Evolutionary conservation across 2,888 invertebrate species (phyloP), one percentile per base, ranked within the genome.

Genomic region (Phengaris arion): DNA sequence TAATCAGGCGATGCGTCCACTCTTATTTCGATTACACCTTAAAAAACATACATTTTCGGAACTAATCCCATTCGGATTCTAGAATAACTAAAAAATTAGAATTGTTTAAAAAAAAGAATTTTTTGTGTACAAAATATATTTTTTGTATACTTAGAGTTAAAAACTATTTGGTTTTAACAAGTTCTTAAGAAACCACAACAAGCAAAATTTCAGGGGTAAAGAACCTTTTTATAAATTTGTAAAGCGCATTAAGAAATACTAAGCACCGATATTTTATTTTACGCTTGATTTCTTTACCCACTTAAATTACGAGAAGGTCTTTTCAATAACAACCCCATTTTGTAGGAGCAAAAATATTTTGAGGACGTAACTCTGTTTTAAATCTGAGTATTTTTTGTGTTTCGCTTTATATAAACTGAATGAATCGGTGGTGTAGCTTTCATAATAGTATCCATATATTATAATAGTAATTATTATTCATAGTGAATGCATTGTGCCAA

Each of bases 311-410:
- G 85, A 85, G 84, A 84, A 82, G 80, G 81, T 77, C 85, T 87
- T 87, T 86, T 87, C 87, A 88, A 88, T 87, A 88, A 86, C 86
- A 86, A 85, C 86, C 85, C 87, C 80, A 82, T 81, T 79, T 82
- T 46, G 70, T 80, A 83, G 84, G 83, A 83, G 81, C 84, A 80
- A 86, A 87, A 86, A 85, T 85, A 85, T 83, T 77, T 83, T 82
- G 85, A 86, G 83, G 84, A 83, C 8, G 22, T 48, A 69, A 48
- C 48, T 69, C 68, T 13, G 48, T 69, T 69, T 69, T 48, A 48
- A 69, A 69, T 64, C 64, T 10, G 64, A 46, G 68, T 64, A 64
- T 69, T 13, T 69, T 69, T 69, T 48, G 12, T 64, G 12, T 35
- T 64, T 64, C 12, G 64, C 12, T 12, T 64, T 64, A 35, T 64